Evolutionary conservation across 2,113 vertebrate genomes (phyloP).

Genomic region (Hucho hucho): DNA sequence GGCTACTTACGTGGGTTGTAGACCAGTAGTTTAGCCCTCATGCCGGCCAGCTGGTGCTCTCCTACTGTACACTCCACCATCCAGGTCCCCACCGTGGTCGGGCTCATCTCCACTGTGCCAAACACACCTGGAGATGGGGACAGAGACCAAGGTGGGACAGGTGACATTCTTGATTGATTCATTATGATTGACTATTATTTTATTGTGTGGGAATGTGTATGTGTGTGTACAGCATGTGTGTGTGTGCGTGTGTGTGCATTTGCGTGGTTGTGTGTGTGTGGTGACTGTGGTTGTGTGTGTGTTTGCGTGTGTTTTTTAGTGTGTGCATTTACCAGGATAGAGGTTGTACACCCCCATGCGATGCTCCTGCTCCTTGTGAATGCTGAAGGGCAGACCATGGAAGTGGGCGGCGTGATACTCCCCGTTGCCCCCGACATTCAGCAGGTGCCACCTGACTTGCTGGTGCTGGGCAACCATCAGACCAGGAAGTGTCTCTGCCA

Average conservation of each 20-base stretch:
- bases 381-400: constrained; percentile 86
- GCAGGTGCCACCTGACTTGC: constrained; percentile 85
- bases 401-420: constrained; percentile 91
- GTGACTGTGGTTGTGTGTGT: no score
- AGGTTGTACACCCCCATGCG: constrained; percentile 88
- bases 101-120: constrained; percentile 87
- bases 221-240: no score
- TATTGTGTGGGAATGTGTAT: no score
- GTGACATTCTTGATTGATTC: no score
- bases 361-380: constrained; percentile 79
- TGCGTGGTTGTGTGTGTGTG: no score
- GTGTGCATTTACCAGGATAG: constrained; percentile 81
- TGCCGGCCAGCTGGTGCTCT: constrained; percentile 85
- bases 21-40: constrained; percentile 90
- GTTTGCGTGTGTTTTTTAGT: no score
- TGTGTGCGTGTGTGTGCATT: no score
- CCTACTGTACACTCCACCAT: constrained; percentile 87
- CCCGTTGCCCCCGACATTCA: constrained; percentile 84
- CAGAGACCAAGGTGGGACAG: neutral
- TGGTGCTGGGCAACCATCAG: constrained; percentile 82
- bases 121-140: constrained; percentile 78
- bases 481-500: constrained; percentile 87
- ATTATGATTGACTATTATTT: no score
- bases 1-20: constrained; percentile 78
- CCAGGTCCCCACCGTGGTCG: constrained; percentile 86